Evolutionary conservation across 2,113 vertebrate genomes (phyloP), one percentile per base, ranked within the genome.

Genomic region (Pontoporia blainvillei): DNA sequence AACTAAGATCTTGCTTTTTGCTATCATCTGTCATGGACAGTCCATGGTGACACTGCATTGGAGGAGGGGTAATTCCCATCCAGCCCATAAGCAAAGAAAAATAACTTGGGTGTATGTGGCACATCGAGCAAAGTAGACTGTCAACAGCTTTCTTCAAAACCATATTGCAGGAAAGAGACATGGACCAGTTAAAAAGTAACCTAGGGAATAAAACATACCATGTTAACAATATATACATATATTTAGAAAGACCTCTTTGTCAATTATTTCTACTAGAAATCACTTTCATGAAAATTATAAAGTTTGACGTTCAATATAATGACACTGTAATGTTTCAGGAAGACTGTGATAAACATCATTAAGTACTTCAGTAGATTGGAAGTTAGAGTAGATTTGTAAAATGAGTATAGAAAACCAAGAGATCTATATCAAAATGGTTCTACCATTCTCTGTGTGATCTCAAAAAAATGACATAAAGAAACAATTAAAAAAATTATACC

Each of bases 121-220:
- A 99, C 99, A 99, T 99, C 13, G 99, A 99, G 96, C 99, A 99
- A 91, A 99, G 99, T 73, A 99, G 98, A 98, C 99, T 99, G 97
- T 99, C 99, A 96, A 99, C 99, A 0, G 99, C 99, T 98, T 99
- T 99, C 99, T 99, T 99, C 98, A 99, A 99, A 96, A 99, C 99
- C 98, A 99, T 98, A 98, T 99, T 99, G 97, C 99, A 99, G 0
- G 99, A 99, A 98, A 99, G 98, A 57, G 99, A 99, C 99, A 99
- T 99, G 95, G 99, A 99, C 99, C 99, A 99, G 98, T 99, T 99
- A 97, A 99, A 99, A 94, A 99, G 98, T 52, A 99, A 98, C 98
- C 99, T 99, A 96, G 1, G 97, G 94, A 96, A 94, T 49, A 93
- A 94, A 94, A 90, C 23, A 96, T 21, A 92, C 6, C 44, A 89